phyloP scores from a whole-genome alignment of 2,113 vertebrate genomes.

The Vimba vimba region DNA sequence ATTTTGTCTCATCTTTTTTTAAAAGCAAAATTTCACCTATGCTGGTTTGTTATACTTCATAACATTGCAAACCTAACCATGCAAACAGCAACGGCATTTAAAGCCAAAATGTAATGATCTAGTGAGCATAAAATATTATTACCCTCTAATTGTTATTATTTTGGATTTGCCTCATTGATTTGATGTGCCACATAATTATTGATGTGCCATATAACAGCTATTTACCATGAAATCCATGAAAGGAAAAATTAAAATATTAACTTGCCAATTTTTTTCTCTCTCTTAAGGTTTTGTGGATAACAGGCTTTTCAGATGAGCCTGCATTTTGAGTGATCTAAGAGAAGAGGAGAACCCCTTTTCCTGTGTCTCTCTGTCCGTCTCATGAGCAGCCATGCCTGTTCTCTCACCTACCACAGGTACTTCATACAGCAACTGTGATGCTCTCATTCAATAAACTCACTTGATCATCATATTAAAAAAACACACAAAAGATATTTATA shows the following conservation, averaged over 20 bases:
- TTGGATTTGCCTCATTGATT: neutral
- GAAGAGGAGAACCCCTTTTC: conserved; percentile 37
- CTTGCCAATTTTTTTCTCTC: neutral
- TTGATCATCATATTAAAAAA: neutral
- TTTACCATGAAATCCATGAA: neutral
- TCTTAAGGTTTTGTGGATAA: conserved; percentile 23
- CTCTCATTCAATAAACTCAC: too few relatives aligned
- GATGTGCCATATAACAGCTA: neutral
- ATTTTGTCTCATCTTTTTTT: neutral
- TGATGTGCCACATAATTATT: neutral
- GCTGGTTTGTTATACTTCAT: neutral
- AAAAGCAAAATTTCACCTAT: neutral
- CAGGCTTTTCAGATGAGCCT: conserved; percentile 34
- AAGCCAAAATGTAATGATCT: neutral
- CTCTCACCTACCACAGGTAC: conserved; percentile 83
- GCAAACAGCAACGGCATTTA: neutral
- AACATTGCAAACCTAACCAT: neutral
- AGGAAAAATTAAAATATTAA: neutral
- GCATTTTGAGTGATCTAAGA: neutral
- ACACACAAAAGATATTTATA: neutral
- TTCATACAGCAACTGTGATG: neutral
- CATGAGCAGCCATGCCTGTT: conserved; percentile 82
- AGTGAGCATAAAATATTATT: neutral
- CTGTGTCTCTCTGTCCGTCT: conserved; percentile 44
- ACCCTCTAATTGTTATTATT: neutral